Percentiles rank a stretch among this genome's conserved stretches.
Conservation (phyloP, 2,888 invertebrate species). For the Laothoe populi region DNA sequence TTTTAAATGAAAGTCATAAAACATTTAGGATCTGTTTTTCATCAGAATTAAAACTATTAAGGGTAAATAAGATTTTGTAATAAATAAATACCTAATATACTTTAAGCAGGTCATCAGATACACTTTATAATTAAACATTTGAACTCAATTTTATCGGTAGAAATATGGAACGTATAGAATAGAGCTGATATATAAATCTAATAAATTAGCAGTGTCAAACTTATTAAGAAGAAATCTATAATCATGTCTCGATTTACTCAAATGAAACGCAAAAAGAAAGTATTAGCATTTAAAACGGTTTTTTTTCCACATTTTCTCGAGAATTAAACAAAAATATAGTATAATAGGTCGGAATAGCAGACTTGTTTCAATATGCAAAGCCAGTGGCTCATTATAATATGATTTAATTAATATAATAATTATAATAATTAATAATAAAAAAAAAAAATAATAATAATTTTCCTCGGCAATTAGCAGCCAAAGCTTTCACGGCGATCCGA, state of each 20-base stretch:
- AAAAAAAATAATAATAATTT: too few relatives aligned
- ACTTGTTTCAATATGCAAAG: slow-evolving; percentile 20
- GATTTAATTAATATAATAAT: slow-evolving; percentile 37
- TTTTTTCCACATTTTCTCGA: not conserved
- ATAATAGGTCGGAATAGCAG: slow-evolving; percentile 20
- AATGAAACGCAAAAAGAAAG: not conserved
- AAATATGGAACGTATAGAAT: too few relatives aligned
- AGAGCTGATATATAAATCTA: not conserved
- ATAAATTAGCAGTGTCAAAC: not conserved
- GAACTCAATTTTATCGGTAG: not conserved
- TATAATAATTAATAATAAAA: too few relatives aligned
- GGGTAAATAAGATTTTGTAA: not conserved
- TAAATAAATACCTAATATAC: not conserved
- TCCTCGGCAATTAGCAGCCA: slow-evolving; percentile 44
- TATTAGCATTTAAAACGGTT: not conserved
- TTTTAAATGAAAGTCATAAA: not conserved
- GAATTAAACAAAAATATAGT: slow-evolving; percentile 3
- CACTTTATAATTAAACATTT: not conserved
- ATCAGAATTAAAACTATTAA: not conserved
- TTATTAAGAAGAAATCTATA: not conserved
- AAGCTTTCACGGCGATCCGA: slow-evolving; percentile 33
- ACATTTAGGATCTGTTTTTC: not conserved
- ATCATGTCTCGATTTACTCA: too few relatives aligned
- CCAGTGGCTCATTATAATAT: slow-evolving; percentile 16
- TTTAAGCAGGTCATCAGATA: not conserved